Evolutionary conservation across 92 coral and sea anemone genomes (phyloP), one percentile per base, ranked within the genome.

Genomic region (Porites rus): DNA sequence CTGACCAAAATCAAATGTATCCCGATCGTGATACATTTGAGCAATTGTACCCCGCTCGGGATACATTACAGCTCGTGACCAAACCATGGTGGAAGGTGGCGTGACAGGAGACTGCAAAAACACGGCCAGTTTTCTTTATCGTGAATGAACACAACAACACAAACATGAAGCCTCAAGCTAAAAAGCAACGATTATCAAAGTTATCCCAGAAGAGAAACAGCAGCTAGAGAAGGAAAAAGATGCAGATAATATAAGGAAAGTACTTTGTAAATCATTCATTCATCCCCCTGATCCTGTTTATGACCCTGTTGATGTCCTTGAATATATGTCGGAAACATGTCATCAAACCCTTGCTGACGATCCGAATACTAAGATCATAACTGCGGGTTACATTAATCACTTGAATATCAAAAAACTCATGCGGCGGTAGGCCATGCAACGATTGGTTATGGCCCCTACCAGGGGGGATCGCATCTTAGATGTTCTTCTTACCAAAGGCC

Each of bases 321-420:
- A 78, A 20, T 86, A 71, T 74, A 21, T 86, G 76, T 86, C 84
- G 20, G 86, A 76, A 20, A 62, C 76, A 5, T 82, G 87, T 75
- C 73, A 86, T 21, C 50, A 81, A 8, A 91, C 76, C 24, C 46
- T 86, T 24, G 21, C 16, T 2, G 53, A 86, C 17, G 75, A 91
- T 50, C 81, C 87, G 16, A 83, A 83, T 64, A 76, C 83, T 19
- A 79, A 86, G 38, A 74, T 84, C 56, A 72, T 90, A 7, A 69
- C 68, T 10, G 89, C 84, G 53, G 94, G 91, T 17, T 88, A 87
- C 72, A 56, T 91, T 14, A 91, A 87, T n/a, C 80, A 87, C 60
- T 69, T 91, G 16, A 87, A 81, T 18, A 76, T 87, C 20, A 22
- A 51, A 70, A 31, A 82, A 51, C 43, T 86, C 67, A 66, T 76